Evolutionary conservation across 2,113 vertebrate genomes (phyloP).

Genomic region (Apodemus speciosus): DNA sequence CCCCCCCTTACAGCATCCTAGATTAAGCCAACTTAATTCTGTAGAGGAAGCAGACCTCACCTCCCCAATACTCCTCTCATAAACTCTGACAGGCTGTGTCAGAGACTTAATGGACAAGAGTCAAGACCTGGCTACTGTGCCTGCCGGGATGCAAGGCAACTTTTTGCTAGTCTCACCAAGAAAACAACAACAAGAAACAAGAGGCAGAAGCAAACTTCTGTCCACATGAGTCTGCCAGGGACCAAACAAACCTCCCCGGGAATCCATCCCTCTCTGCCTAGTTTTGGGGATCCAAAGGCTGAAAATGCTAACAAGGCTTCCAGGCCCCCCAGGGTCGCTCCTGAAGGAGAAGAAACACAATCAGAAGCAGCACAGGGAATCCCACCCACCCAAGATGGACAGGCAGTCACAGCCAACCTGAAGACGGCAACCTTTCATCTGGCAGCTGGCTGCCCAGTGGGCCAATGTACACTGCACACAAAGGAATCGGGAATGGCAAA

Average conservation of each 20-base stretch:
- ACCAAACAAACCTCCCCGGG: background rate
- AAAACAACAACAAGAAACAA: constrained; percentile 25
- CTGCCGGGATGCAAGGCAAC: background rate
- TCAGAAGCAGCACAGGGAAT: background rate
- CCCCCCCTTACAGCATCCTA: background rate
- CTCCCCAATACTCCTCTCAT: background rate
- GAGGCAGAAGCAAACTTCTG: constrained; percentile 14
- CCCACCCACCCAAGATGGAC: fast-evolving
- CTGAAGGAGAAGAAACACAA: background rate
- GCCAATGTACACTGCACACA: background rate
- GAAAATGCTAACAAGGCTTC: background rate
- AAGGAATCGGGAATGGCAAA: background rate
- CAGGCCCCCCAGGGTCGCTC: background rate
- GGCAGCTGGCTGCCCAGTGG: fast-evolving
- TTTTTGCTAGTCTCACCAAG: background rate
- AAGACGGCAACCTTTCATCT: background rate
- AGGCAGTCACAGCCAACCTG: background rate
- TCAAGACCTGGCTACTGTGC: background rate
- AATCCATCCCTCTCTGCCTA: background rate
- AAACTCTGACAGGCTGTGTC: background rate
- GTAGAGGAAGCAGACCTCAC: background rate
- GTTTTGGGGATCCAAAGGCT: background rate
- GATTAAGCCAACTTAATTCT: background rate
- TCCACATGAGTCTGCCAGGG: background rate
- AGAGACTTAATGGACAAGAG: too few relatives aligned